Base-by-base conservation (phyloP, 1,140 invertebrate species). In the Drosophila pseudoobscura region DNA sequence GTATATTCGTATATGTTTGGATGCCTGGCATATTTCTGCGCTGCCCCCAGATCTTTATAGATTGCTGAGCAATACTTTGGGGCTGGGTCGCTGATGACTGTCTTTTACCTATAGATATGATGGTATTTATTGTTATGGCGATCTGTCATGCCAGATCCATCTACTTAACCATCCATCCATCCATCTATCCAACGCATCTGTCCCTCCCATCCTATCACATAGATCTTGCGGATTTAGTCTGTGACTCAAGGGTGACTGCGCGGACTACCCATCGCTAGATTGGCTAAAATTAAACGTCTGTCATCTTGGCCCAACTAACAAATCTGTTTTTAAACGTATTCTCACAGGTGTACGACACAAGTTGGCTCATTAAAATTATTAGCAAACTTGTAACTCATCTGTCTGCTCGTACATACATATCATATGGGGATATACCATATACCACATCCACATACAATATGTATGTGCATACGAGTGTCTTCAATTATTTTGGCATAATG, bases 311-410 rank as follows among this genome's bases (percentile, higher is more conserved):
- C 45, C 50, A 80, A 70, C 72, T 62, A 61, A 87, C 50, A 87
- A 88, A 87, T 87, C 82, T 82, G 70, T 87, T 88, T 88, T 85
- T 87, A 87, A 87, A 87, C 82, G 83, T 62, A 88, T 87, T 82
- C 62, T 60, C 82, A 87, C 82, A 87, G 82, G 82, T 87, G 82
- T 88, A 87, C 39, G 70, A 72, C 78, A 78, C 61, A 78, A 82
- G 74, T 88, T 88, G 82, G 70, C 82, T 87, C 83, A 87, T 87
- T 87, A 88, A 87, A 87, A 88, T 87, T 71, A 82, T 87, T 85
- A 85, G 82, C 80, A 68, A 77, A 49, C 44, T 59, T 70, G 63
- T 70, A 70, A 69, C 52, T 44, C 66, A 50, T 50, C 45, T 46
- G 56, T 49, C 45, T 2, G 43, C 31, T 31, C 24, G 5, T 24